phyloP scores from a whole-genome alignment of 1,140 invertebrate genomes.

The Sinonovacula constricta region DNA sequence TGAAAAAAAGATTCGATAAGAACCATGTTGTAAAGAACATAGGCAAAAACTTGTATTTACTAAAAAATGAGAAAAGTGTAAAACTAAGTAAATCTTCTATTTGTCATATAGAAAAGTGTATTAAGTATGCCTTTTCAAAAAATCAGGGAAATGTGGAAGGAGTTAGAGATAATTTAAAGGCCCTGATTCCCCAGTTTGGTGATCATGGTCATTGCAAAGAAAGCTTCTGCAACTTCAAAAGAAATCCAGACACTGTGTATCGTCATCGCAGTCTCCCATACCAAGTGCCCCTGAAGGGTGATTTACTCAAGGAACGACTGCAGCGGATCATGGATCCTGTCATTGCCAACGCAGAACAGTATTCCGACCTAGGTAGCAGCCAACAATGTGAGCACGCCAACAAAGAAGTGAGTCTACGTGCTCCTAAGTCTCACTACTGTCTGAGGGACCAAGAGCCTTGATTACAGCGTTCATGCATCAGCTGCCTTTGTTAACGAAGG shows the following conservation, averaged over 20 bases:
- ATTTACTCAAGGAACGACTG: neutral
- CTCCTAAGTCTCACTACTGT: slow-evolving; percentile 10
- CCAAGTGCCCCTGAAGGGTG: neutral
- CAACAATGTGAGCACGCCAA: neutral
- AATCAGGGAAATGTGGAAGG: neutral
- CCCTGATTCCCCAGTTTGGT: slow-evolving; percentile 3
- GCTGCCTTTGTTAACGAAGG: slow-evolving; percentile 34
- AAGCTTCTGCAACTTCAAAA: neutral
- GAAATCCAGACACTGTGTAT: neutral
- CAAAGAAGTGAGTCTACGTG: neutral
- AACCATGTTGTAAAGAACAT: slow-evolving; percentile 12
- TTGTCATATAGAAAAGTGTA: neutral
- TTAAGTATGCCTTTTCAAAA: neutral
- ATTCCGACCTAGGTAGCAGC: neutral
- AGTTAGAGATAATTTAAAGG: neutral
- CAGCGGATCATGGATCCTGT: neutral
- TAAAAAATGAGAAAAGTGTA: neutral
- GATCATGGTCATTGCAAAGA: neutral
- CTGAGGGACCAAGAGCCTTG: slow-evolving; percentile 1
- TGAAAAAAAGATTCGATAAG: slow-evolving; percentile 17
- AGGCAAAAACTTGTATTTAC: neutral
- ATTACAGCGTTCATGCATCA: slow-evolving; percentile 18
- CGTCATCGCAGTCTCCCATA: slow-evolving; percentile 1
- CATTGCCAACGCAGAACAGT: neutral
- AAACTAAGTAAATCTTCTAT: slow-evolving; percentile 1